Conservation (phyloP, 2,888 invertebrate genomes). For the Dusona sp. region DNA sequence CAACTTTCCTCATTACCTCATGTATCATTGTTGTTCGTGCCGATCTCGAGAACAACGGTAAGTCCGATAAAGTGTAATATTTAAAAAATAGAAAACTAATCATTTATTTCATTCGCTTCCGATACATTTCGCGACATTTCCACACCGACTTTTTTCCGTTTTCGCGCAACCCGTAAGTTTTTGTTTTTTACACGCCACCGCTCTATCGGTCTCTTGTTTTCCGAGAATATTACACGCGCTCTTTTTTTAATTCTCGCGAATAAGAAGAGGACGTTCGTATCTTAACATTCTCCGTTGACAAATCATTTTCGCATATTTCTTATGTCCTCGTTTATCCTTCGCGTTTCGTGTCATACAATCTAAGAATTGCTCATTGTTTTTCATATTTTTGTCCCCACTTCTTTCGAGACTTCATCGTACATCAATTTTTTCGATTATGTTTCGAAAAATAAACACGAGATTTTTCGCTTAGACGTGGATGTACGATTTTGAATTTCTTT, state of each 20-base stretch:
- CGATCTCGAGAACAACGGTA: slow-evolving; percentile 75
- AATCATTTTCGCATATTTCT: not conserved
- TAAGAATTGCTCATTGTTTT: not conserved
- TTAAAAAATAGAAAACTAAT: not conserved
- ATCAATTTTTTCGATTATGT: not conserved
- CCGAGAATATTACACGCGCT: slow-evolving; percentile 6
- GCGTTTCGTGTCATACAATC: not conserved
- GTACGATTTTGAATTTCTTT: slow-evolving; percentile 21
- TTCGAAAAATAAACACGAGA: slow-evolving; percentile 4
- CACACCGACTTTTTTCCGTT: not conserved
- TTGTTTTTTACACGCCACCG: slow-evolving; percentile 41
- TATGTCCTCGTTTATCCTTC: not conserved
- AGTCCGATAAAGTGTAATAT: slow-evolving; percentile 53
- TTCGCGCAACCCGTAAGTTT: slow-evolving; percentile 18
- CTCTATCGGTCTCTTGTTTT: slow-evolving; percentile 7
- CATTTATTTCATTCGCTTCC: not conserved
- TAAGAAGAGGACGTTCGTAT: not conserved
- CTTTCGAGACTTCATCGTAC: not conserved
- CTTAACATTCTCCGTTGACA: not conserved
- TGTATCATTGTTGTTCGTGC: slow-evolving; percentile 74
- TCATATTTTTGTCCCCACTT: not conserved
- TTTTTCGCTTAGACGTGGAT: slow-evolving; percentile 13
- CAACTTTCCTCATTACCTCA: slow-evolving; percentile 75
- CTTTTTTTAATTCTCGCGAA: not conserved
- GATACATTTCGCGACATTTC: not conserved